These are phyloP conservation scores for Lindbergichthys nudifrons DNA, from an alignment of 2,797 vertebrate species.

Conservation along the genomic window DNA sequence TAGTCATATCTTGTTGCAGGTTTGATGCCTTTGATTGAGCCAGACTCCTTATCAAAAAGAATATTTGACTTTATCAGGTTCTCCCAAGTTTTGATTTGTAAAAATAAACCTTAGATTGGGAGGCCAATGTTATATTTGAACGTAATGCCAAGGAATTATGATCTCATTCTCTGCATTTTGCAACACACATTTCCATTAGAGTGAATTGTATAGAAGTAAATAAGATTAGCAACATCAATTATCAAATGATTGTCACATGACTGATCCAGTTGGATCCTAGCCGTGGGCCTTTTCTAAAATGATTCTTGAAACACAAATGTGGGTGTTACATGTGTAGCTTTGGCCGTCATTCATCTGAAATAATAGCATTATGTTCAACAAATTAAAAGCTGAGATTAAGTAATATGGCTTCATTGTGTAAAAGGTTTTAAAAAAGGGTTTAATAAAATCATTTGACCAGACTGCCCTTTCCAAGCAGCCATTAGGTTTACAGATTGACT, in stretches of 20 bases:
- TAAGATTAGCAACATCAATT: not conserved
- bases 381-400: not conserved
- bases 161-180: conserved; percentile 3
- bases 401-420: not conserved
- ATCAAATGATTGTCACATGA: not conserved
- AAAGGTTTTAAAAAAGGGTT: not conserved
- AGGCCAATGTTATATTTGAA: conserved; percentile 24
- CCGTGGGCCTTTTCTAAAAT: not conserved
- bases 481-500: not conserved
- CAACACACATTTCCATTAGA: conserved; percentile 4
- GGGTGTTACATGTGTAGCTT: not conserved
- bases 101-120: conserved; percentile 33
- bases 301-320: not conserved
- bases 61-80: conserved; percentile 36
- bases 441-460: not conserved
- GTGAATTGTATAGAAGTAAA: conserved; percentile 1
- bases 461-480: not conserved
- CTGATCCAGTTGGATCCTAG: not conserved
- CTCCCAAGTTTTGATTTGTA: conserved; percentile 36
- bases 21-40: conserved; percentile 54
- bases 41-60: conserved; percentile 61
- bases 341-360: not conserved
- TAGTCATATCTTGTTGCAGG: conserved; percentile 55
- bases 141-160: conserved; percentile 1
- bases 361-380: not conserved